These are phyloP conservation scores for Beaufortia kweichowensis DNA, from an alignment of 2,113 vertebrate genomes.

Conservation along the genomic window DNA sequence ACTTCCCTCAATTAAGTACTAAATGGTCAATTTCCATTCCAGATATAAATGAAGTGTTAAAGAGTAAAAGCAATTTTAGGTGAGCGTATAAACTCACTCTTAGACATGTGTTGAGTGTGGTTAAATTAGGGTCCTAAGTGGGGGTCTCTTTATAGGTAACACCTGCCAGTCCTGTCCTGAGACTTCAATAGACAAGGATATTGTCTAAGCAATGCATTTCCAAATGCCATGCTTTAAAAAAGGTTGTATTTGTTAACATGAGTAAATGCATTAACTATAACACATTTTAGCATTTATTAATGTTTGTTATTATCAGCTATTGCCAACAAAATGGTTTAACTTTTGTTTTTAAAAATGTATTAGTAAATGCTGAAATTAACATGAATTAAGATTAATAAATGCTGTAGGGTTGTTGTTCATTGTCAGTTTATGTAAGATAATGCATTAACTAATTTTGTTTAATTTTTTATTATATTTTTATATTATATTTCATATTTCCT, in stretches of 20 bases:
- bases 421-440: no score
- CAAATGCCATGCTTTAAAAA: background rate
- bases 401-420: no score
- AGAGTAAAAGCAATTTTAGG: background rate
- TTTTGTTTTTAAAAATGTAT: no score
- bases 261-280: background rate
- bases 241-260: no score
- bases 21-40: background rate
- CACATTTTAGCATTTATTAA: no score
- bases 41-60: background rate
- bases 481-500: background rate
- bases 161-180: slow-evolving; percentile 27
- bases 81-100: background rate
- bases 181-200: background rate
- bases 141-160: slow-evolving; percentile 24
- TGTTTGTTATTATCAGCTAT: no score
- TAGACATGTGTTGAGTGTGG: slow-evolving; percentile 24
- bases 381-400: no score
- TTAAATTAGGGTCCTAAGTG: slow-evolving; percentile 22
- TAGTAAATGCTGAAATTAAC: no score
- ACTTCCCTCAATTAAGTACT: background rate
- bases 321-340: no score
- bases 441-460: no score
- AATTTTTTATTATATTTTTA: background rate
- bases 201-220: background rate